A percentile compares a stretch with the other conserved stretches of the same genome.
These are phyloP conservation scores for Petaurus breviceps DNA, from an alignment of 2,113 vertebrate genomes.

Conservation along the genomic window DNA sequence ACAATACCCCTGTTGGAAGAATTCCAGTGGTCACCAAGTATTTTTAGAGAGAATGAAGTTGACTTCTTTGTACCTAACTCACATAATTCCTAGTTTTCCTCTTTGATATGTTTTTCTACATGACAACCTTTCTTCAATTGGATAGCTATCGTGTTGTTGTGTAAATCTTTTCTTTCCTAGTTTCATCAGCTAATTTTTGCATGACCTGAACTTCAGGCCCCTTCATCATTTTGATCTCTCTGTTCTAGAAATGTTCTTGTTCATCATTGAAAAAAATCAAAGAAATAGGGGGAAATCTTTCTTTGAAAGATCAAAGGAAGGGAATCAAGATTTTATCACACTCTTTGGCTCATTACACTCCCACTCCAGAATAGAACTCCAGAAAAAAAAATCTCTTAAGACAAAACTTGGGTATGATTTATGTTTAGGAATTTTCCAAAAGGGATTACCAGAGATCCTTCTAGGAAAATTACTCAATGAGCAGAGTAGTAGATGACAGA, in stretches of 20 bases:
- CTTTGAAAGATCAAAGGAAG: not conserved
- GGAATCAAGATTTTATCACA: not conserved
- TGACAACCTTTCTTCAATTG: not conserved
- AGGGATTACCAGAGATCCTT: not conserved
- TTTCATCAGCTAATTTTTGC: not conserved
- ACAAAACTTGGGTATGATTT: not conserved
- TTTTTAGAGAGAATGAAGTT: not conserved
- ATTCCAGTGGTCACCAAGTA: not conserved
- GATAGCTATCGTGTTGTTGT: not conserved
- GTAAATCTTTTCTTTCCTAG: not conserved
- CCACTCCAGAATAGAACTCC: not conserved
- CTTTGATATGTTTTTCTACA: not conserved
- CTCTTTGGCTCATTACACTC: not conserved
- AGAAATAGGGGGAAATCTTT: too few species aligned
- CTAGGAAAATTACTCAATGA: not conserved
- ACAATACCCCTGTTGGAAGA: not conserved
- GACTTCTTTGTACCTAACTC: not conserved
- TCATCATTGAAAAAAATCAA: not conserved
- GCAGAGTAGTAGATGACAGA: not conserved
- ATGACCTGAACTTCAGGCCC: not conserved
- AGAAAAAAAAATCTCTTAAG: not conserved
- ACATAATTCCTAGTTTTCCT: not conserved
- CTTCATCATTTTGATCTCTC: not conserved
- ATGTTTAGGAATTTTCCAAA: not conserved
- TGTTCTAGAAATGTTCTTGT: not conserved